Evolutionary conservation across 2,797 vertebrate genomes (phyloP).

Genomic region (Moxostoma hubbsi): DNA sequence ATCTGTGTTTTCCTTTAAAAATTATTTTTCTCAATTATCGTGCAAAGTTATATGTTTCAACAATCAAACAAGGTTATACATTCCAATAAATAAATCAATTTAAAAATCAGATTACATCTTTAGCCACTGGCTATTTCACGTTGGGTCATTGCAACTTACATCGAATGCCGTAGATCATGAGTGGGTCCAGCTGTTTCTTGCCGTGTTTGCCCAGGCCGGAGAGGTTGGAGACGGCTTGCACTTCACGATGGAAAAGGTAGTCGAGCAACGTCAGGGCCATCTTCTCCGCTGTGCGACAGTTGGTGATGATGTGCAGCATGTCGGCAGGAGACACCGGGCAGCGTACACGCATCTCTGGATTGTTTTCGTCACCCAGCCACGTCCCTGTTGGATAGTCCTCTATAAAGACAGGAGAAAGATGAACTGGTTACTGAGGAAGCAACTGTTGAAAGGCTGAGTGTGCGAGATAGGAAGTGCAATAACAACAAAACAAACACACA

Average conservation of each 20-base stretch:
- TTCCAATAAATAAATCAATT: too few relatives aligned
- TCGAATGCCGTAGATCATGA: conserved; percentile 98
- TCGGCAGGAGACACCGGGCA: conserved; percentile 91
- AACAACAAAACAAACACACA: too few relatives aligned
- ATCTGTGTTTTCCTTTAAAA: too few relatives aligned
- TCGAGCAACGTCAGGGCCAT: conserved; percentile 96
- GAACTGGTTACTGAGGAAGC: background rate
- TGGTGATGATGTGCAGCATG: conserved; percentile 97
- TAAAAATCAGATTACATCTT: too few relatives aligned
- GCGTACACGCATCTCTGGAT: conserved; percentile 93
- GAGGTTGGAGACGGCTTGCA: conserved; percentile 97
- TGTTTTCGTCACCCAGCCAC: conserved; percentile 96
- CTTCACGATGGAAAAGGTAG: conserved; percentile 96
- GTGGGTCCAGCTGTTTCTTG: conserved; percentile 97
- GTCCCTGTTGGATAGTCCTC: conserved; percentile 95
- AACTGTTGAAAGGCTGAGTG: too few relatives aligned
- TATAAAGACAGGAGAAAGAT: conserved; percentile 59
- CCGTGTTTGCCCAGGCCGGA: conserved; percentile 97
- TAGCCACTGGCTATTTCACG: too few relatives aligned
- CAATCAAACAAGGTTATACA: too few relatives aligned
- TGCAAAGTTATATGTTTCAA: too few relatives aligned
- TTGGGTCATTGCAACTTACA: conserved; percentile 81
- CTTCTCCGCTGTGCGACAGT: conserved; percentile 96
- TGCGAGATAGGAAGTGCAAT: too few relatives aligned
- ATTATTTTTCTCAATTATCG: too few relatives aligned